phyloP scores from a whole-genome alignment of 30 jellyfish, hydroid and myxozoan genomes.

The Clytia hemisphaerica region DNA sequence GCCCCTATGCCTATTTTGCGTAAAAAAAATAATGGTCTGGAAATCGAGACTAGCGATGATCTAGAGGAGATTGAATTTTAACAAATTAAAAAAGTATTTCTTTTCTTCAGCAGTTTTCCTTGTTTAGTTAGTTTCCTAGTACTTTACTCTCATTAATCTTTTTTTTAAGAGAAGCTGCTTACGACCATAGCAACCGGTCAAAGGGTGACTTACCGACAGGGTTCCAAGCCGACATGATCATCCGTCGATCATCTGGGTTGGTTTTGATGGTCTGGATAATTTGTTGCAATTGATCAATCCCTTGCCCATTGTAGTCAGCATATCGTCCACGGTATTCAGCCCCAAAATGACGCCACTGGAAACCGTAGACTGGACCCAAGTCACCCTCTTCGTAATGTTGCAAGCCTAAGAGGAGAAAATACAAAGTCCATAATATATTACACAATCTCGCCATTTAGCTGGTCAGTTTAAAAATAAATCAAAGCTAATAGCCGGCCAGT shows the following conservation, averaged over 20 bases:
- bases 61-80: no score
- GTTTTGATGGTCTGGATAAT: slow-evolving; percentile 74
- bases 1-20: no score
- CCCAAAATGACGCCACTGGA: slow-evolving; percentile 99
- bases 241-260: slow-evolving; percentile 87
- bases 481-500: background rate
- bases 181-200: no score
- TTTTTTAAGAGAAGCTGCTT: no score
- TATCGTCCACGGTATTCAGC: slow-evolving; percentile 66
- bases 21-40: no score
- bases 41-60: no score
- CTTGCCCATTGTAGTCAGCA: slow-evolving; percentile 71
- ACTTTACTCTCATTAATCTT: background rate
- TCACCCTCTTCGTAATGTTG: slow-evolving; percentile 93
- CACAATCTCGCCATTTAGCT: background rate
- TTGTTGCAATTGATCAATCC: slow-evolving; percentile 87
- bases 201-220: slow-evolving; percentile 63
- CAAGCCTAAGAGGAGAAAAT: slow-evolving; percentile 41
- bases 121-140: no score
- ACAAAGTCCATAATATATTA: background rate
- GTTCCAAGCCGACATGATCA: slow-evolving; percentile 98
- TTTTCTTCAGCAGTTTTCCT: no score
- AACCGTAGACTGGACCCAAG: slow-evolving; percentile 98
- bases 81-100: no score
- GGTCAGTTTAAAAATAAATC: no score